Evolutionary conservation across 2,113 vertebrate genomes (phyloP).

Genomic region (Pelecanoides urinatrix): DNA sequence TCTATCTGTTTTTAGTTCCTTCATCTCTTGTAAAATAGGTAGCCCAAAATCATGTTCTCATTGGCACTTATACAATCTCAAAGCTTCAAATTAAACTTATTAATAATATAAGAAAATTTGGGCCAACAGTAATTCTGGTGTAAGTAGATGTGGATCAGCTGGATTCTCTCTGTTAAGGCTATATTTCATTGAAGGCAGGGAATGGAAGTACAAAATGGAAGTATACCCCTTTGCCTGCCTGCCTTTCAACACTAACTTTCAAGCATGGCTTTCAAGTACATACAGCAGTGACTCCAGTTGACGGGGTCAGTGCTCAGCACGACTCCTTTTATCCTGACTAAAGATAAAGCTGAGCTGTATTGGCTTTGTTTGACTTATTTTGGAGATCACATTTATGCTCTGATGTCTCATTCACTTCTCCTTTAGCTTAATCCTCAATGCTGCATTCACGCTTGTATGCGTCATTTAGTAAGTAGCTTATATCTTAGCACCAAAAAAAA

Average conservation of each 20-base stretch:
- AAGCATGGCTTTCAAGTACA: neutral
- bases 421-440: neutral
- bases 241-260: neutral
- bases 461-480: neutral
- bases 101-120: neutral
- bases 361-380: neutral
- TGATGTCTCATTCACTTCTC: neutral
- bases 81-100: neutral
- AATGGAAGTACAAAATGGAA: neutral
- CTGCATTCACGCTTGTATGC: neutral
- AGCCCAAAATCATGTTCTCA: neutral
- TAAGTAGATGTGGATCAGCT: neutral
- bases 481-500: neutral
- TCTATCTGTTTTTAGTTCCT: conserved; percentile 11
- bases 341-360: neutral
- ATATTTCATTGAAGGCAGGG: neutral
- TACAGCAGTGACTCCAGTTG: neutral
- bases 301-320: neutral
- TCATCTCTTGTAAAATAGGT: neutral
- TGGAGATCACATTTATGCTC: neutral
- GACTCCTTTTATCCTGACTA: neutral
- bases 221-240: neutral
- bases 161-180: neutral
- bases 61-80: neutral
- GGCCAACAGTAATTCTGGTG: neutral